Evolutionary conservation across 2,797 vertebrate species (phyloP), one percentile per base, ranked within the genome.

Genomic region (Liasis olivaceus): DNA sequence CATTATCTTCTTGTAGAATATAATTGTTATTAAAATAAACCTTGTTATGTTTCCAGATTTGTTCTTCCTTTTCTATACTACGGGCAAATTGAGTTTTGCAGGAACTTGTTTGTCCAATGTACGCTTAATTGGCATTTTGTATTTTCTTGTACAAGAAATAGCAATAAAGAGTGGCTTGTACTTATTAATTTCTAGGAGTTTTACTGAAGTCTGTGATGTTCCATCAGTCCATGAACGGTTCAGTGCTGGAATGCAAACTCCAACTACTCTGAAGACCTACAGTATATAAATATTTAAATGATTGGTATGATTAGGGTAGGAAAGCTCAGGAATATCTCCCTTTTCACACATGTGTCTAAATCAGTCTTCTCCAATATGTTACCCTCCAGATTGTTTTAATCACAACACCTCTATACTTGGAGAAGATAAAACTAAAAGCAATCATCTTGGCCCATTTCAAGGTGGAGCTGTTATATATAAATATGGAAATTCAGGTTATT

Each of bases 41-140:
- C n/a, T 6, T 93, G 89, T 95, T 94, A 7, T 47, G 26, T 54
- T 87, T 91, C 60, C 60, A 51, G 1, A 63, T 63, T 87, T 90
- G 14, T 15, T 62, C 11, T 64, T 58, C 62, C 24, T 92, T n/a
- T 92, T 85, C 56, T 72, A 26, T 88, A 31, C 20, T 2, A 14
- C 5, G 92, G 26, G 13, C 36, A 93, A 93, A 90, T 20, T 60
- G 88, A 17, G 59, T 84, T 26, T 63, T 84, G 69, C 69, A 92
- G 60, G 69, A 64, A 64, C 17, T 26, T 89, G 20, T 54, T 63
- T 7, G 1, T 42, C 58, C 59, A 36, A 6, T 28, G 84, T 64
- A 84, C 54, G 7, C 26, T 42, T 92, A 89, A 89, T 88, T 88
- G 87, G 51, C 17, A 5, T 11, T 93, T 66, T 66, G 60, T 1